Percentiles rank a stretch among this genome's conserved stretches.
phyloP scores from a whole-genome alignment of 2,113 vertebrate genomes.

The Bettongia penicillata region DNA sequence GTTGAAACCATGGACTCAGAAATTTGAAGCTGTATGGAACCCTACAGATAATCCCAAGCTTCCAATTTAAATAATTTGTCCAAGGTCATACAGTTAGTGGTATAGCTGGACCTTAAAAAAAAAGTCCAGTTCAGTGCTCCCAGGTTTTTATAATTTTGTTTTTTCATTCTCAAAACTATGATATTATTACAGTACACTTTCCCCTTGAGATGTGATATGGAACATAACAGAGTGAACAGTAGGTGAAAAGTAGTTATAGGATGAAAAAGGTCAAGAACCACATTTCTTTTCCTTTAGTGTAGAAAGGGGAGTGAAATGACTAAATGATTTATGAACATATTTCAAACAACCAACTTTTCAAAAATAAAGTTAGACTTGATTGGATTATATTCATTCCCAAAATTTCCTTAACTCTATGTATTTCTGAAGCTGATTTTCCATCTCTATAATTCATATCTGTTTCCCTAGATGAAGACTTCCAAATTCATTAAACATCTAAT shows the following conservation, averaged over 20 bases:
- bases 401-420: neutral
- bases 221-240: neutral
- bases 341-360: neutral
- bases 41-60: neutral
- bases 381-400: neutral
- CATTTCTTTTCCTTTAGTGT: neutral
- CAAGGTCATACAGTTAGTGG: neutral
- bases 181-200: neutral
- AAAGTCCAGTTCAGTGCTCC: neutral
- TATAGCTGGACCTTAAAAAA: neutral
- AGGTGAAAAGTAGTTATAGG: neutral
- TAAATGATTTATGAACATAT: neutral
- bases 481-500: neutral
- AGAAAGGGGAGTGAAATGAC: neutral
- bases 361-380: neutral
- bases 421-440: neutral
- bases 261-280: neutral
- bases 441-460: neutral
- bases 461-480: neutral
- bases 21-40: neutral
- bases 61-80: neutral
- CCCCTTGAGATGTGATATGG: neutral
- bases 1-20: neutral
- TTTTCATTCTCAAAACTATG: neutral
- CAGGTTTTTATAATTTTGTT: neutral